These are phyloP conservation scores for Psilopogon haemacephalus DNA, from an alignment of 2,113 vertebrate genomes.

Conservation along the genomic window DNA sequence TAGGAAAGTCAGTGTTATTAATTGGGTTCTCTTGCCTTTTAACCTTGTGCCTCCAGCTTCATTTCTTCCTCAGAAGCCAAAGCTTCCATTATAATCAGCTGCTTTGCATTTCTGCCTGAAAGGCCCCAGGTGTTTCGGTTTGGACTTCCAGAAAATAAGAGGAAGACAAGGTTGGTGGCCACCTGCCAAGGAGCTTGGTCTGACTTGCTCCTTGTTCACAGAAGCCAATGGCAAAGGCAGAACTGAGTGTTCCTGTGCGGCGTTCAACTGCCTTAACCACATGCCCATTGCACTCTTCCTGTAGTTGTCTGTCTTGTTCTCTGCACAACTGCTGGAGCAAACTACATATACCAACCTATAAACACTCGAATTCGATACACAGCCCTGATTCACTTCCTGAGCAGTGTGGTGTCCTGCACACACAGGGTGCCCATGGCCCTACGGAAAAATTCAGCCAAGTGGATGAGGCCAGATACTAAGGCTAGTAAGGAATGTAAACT, in stretches of 20 bases:
- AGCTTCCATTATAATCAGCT: neutral
- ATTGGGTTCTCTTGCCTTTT: neutral
- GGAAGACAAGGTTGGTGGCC: conserved; percentile 13
- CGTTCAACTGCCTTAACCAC: conserved; percentile 64
- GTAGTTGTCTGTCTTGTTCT: conserved; percentile 34
- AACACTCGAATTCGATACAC: conserved; percentile 43
- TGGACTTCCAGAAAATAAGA: conserved; percentile 30
- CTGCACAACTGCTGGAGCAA: neutral
- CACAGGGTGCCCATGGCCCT: accelerated
- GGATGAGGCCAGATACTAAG: neutral
- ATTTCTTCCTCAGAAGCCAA: neutral
- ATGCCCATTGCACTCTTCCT: conserved; percentile 48
- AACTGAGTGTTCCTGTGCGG: conserved; percentile 28
- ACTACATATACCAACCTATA: neutral
- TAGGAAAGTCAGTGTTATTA: neutral
- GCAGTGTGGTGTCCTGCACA: neutral
- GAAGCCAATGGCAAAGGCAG: neutral
- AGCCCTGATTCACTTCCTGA: conserved; percentile 56
- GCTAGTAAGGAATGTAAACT: neutral
- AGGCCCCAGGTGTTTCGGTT: neutral
- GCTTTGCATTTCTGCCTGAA: neutral
- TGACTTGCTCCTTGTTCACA: neutral
- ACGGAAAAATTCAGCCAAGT: neutral
- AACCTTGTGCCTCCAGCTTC: neutral
- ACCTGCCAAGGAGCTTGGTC: conserved; percentile 1